A percentile compares a stretch with the other conserved stretches of the same genome.
phyloP scores from a whole-genome alignment of 1,140 invertebrate genomes.

The Oppia nitens region DNA sequence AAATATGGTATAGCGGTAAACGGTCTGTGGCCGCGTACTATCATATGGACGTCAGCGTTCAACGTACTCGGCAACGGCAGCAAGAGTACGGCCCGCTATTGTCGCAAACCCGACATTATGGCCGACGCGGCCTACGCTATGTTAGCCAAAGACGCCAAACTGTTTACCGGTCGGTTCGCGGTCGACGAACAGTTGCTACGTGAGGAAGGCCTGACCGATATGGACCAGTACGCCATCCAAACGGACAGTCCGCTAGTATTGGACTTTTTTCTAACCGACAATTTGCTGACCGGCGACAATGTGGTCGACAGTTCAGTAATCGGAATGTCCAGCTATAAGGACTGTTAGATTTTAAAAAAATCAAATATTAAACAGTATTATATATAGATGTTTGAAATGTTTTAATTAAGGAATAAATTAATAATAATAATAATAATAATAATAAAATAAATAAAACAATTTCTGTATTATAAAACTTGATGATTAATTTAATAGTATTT shows the following conservation, averaged over 20 bases:
- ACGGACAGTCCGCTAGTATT: conserved; percentile 56
- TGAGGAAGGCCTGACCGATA: conserved; percentile 58
- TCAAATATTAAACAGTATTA: too few relatives aligned
- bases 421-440: too few relatives aligned
- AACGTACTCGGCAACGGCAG: conserved; percentile 68
- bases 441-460: too few relatives aligned
- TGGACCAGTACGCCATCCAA: conserved; percentile 66
- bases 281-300: conserved; percentile 49
- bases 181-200: conserved; percentile 82
- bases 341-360: too few relatives aligned
- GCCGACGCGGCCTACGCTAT: conserved; percentile 87
- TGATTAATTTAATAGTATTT: too few relatives aligned
- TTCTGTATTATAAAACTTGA: too few relatives aligned
- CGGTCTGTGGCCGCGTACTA: conserved; percentile 89
- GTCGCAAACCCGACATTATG: conserved; percentile 78
- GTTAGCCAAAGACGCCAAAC: conserved; percentile 54
- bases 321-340: too few relatives aligned
- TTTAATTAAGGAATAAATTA: too few relatives aligned
- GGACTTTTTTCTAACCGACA: conserved; percentile 77
- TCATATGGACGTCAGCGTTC: conserved; percentile 87
- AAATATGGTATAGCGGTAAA: conserved; percentile 75
- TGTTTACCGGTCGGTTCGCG: conserved; percentile 71
- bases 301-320: too few relatives aligned
- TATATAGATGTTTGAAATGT: too few relatives aligned
- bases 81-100: conserved; percentile 34